phyloP scores from a whole-genome alignment of 2,797 vertebrate genomes.

The Pelochelys cantorii region DNA sequence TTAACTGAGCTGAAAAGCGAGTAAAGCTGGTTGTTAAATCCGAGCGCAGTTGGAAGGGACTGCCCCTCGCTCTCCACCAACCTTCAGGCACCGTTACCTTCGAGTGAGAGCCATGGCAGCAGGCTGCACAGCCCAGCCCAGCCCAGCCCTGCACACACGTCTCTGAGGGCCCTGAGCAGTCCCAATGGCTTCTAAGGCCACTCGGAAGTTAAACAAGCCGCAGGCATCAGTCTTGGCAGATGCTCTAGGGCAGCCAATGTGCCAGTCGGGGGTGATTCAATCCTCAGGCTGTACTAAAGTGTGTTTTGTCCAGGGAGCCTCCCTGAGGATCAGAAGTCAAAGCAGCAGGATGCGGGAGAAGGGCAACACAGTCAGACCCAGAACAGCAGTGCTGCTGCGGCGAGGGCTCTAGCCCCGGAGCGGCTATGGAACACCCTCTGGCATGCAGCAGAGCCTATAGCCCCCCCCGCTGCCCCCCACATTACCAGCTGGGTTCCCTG shows the following conservation, averaged over 20 bases:
- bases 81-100: neutral
- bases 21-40: neutral
- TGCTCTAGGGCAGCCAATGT: neutral
- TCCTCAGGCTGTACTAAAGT: neutral
- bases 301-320: neutral
- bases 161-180: neutral
- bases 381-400: neutral
- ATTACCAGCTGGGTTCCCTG: neutral
- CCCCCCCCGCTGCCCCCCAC: neutral
- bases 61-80: neutral
- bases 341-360: neutral
- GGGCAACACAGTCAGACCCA: neutral
- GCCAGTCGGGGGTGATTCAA: neutral
- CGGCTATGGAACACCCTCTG: neutral
- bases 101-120: neutral
- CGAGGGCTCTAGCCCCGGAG: accelerated
- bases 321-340: neutral
- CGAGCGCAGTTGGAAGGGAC: neutral
- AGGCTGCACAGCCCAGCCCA: neutral
- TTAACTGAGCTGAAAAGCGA: accelerated
- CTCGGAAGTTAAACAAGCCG: neutral
- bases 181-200: neutral
- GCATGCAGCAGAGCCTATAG: neutral
- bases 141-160: neutral
- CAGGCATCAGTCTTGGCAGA: neutral